Evolutionary conservation across 2,888 invertebrate genomes (phyloP).

Genomic region (Microchrysa polita): DNA sequence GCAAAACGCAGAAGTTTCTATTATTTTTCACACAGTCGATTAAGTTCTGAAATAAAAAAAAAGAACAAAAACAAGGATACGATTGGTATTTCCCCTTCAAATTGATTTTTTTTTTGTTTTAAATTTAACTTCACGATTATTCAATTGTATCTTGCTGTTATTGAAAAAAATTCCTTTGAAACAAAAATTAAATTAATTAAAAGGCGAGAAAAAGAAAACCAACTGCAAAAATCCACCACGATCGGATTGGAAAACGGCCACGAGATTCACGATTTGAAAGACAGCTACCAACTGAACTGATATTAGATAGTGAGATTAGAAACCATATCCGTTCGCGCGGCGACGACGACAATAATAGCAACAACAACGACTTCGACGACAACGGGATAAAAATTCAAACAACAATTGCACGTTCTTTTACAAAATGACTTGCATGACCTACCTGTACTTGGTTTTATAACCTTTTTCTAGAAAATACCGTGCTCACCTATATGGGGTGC

Average conservation of each 20-base stretch:
- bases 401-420: constrained; percentile 52
- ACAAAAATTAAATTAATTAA: not conserved
- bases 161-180: constrained; percentile 19
- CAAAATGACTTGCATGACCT: constrained; percentile 53
- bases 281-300: not conserved
- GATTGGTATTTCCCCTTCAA: constrained; percentile 1
- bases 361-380: too few relatives aligned
- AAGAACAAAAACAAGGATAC: constrained; percentile 42
- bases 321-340: constrained; percentile 33
- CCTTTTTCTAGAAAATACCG: constrained; percentile 50
- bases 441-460: constrained; percentile 53
- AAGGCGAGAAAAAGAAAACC: not conserved
- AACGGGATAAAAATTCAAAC: constrained; percentile 26
- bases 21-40: constrained; percentile 15
- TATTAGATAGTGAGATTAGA: constrained; percentile 21
- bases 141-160: constrained; percentile 3
- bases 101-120: not conserved
- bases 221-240: constrained; percentile 22
- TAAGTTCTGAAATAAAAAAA: constrained; percentile 36
- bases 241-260: too few relatives aligned
- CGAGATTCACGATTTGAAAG: too few relatives aligned
- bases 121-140: constrained; percentile 22
- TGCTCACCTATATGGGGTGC: constrained; percentile 37
- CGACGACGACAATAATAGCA: too few relatives aligned
- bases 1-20: constrained; percentile 10